A percentile compares a stretch with the other conserved stretches of the same genome.
Conservation (phyloP, 2,888 invertebrate genomes). For the Eupeodes latifasciatus region DNA sequence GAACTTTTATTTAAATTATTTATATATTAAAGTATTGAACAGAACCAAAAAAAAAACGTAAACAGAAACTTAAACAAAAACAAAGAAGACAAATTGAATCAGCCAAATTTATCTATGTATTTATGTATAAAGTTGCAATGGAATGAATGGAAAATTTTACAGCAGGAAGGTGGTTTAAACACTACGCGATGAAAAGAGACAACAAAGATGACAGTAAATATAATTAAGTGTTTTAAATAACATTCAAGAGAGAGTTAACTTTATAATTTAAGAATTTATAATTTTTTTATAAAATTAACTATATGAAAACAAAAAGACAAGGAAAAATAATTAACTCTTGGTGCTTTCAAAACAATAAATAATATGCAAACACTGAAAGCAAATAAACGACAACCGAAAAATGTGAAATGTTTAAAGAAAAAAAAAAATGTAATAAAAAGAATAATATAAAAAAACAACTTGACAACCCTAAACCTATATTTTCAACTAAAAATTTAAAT, state of each 20-base stretch:
- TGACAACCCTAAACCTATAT: no score
- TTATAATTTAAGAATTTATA: conserved; percentile 7
- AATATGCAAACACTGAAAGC: conserved; percentile 60
- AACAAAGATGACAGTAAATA: conserved; percentile 15
- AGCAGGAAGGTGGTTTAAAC: conserved; percentile 31
- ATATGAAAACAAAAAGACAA: not conserved
- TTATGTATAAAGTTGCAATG: conserved; percentile 55
- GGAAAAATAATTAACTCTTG: conserved; percentile 35
- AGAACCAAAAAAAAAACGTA: conserved; percentile 28
- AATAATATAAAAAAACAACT: not conserved
- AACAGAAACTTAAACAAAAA: not conserved
- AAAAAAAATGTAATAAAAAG: not conserved
- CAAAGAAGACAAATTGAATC: conserved; percentile 31
- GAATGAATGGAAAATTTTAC: conserved; percentile 74
- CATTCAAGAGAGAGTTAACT: conserved; percentile 23
- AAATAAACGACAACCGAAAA: conserved; percentile 29
- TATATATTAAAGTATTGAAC: conserved; percentile 12
- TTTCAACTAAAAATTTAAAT: no score
- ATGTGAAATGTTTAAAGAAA: not conserved
- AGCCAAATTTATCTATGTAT: conserved; percentile 44
- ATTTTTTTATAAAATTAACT: not conserved
- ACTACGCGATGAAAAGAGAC: conserved; percentile 45
- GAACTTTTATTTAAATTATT: conserved; percentile 36
- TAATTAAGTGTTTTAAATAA: conserved; percentile 34
- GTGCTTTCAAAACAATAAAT: conserved; percentile 48